Evolutionary conservation across 2,113 vertebrate genomes (phyloP).

Genomic region (Tautogolabrus adspersus): DNA sequence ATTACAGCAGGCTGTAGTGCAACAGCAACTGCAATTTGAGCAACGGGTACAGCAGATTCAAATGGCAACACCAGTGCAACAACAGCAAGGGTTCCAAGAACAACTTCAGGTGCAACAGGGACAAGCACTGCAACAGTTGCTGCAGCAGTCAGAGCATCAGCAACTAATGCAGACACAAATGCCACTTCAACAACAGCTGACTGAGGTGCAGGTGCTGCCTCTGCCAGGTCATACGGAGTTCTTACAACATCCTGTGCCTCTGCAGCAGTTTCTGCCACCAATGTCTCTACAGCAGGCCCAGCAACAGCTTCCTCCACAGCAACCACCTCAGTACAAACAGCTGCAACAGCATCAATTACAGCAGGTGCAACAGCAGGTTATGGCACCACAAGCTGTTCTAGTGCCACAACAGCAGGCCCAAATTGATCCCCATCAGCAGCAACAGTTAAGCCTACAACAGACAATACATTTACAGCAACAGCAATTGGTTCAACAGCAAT

Average conservation of each 20-base stretch:
- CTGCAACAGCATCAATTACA: slow-evolving; percentile 66
- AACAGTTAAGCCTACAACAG: slow-evolving; percentile 65
- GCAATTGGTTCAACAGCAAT: slow-evolving; percentile 60
- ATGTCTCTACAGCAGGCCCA: slow-evolving; percentile 58
- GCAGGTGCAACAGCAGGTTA: slow-evolving; percentile 58
- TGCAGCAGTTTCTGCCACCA: slow-evolving; percentile 61
- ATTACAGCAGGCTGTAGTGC: slow-evolving; percentile 49
- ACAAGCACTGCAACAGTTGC: slow-evolving; percentile 55
- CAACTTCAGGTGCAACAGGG: slow-evolving; percentile 67
- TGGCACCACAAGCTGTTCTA: slow-evolving; percentile 48
- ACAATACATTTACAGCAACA: slow-evolving; percentile 68
- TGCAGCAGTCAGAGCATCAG: slow-evolving; percentile 68
- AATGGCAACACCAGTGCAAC: slow-evolving; percentile 40
- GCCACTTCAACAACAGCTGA: slow-evolving; percentile 52
- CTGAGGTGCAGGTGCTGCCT: slow-evolving; percentile 50
- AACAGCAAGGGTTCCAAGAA: slow-evolving; percentile 59
- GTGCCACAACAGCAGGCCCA: slow-evolving; percentile 60
- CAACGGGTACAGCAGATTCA: slow-evolving; percentile 56
- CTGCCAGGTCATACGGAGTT: slow-evolving; percentile 51
- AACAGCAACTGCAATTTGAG: slow-evolving; percentile 50
- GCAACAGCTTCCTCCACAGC: slow-evolving; percentile 50
- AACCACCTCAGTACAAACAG: slow-evolving; percentile 49
- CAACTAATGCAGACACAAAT: slow-evolving; percentile 66
- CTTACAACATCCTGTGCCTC: slow-evolving; percentile 55
- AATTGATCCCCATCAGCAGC: slow-evolving; percentile 52